Evolutionary conservation across 2,888 invertebrate genomes (phyloP), one percentile per base, ranked within the genome.

Genomic region (Notodonta ziczac): DNA sequence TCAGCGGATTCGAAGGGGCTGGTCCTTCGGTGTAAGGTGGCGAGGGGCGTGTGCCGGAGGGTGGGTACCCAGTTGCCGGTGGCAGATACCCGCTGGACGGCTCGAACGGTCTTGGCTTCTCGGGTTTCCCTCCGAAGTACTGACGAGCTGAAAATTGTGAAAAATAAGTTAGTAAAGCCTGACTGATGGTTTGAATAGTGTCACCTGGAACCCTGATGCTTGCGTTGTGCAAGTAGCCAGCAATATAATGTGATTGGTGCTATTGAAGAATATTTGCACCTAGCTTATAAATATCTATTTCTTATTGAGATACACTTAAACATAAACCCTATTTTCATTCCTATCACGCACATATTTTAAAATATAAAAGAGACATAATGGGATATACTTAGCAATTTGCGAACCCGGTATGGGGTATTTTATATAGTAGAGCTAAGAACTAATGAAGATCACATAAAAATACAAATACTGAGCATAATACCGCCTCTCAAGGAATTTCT

Each of bases 101-200:
- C 81, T 96, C 95, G 82, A 96, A 96, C 0, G 96, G 96, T 71
- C 96, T 90, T n/a, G 96, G 96, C 80, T 94, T 95, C 77, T 96
- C 96, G 1, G 96, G 95, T 63, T 94, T 92, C 63, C 94, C 94
- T 66, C 95, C 95, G 86, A 84, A 96, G 94, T 95, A 92, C 67
- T 96, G 96, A 24, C 96, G 95, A 84, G 95, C 96, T 96, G 93
- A 69, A 90, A 91, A 60, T 63, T 60, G 65, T 72, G 66, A 65
- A 72, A 63, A 4, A 60, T 35, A 13, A 35, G n/a, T 46, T 46
- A 46, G 13, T n/a, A n/a, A 46, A 46, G 46, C 5, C 2, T 42
- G 13, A n/a, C n/a, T n/a, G n/a, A 7, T 5, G 46, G 42, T 42
- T n/a, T 12, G 0, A 40, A n/a, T 2, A 14, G n/a, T 42, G 14